phyloP scores from a whole-genome alignment of 2,797 vertebrate species.

The Tiaroga cobitis region DNA sequence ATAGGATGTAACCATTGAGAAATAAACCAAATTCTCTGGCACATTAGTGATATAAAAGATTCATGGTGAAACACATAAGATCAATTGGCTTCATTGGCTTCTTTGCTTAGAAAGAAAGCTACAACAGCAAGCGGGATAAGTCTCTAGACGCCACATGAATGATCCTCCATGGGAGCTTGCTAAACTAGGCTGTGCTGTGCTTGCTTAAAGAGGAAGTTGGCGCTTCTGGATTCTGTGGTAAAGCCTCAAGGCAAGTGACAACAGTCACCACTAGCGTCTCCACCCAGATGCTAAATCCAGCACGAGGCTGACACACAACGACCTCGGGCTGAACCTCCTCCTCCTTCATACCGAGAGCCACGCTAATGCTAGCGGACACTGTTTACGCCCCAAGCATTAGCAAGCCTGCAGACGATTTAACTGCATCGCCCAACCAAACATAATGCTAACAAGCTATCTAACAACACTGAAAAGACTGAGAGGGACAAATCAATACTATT shows the following conservation, averaged over 20 bases:
- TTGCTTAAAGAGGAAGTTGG: conserved; percentile 31
- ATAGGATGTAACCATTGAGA: background rate
- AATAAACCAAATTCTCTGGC: background rate
- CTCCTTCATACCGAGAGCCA: conserved; percentile 1
- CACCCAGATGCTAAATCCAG: conserved; percentile 52
- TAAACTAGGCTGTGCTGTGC: conserved; percentile 21
- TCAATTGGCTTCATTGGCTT: background rate
- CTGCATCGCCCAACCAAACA: conserved; percentile 1
- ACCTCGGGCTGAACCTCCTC: conserved; percentile 24
- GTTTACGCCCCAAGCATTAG: conserved; percentile 23
- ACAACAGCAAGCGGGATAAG: conserved; percentile 1
- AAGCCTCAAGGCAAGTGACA: conserved; percentile 38
- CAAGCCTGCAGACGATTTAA: background rate
- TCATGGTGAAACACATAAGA: background rate
- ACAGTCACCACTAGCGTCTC: conserved; percentile 40
- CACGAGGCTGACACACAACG: conserved; percentile 39
- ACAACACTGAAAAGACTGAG: background rate
- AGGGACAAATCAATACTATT: background rate
- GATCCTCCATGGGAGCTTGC: background rate
- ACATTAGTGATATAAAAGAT: background rate
- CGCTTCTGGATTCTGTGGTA: conserved; percentile 41
- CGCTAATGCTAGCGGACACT: conserved; percentile 45
- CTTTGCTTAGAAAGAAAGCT: background rate
- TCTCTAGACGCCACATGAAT: conserved; percentile 3
- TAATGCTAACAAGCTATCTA: conserved; percentile 4